Evolutionary conservation across 2,888 invertebrate genomes (phyloP), one percentile per base, ranked within the genome.

Genomic region (Archips crataeganus): DNA sequence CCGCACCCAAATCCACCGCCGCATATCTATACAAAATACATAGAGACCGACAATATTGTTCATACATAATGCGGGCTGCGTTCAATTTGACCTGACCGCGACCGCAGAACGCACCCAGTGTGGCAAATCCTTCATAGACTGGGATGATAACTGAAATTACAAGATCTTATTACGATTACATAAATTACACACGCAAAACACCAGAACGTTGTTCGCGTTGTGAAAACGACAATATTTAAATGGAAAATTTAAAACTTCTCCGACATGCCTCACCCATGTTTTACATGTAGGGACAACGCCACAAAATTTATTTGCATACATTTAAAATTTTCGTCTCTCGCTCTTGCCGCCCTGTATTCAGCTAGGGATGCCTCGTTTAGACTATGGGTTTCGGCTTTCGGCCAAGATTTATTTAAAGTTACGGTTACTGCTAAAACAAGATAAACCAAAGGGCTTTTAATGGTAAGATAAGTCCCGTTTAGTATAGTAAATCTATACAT

Each of bases 241-340:
- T 70, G 57, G 15, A 34, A 63, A 64, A 70, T 57, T 70, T 34
- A 45, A 64, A 70, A 63, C 34, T 70, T 63, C 45, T 9, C 62
- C 15, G 10, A 59, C 70, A 64, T 34, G 70, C 54, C 45, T 34
- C 54, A 49, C 15, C 49, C 61, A 11, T 32, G 15, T 70, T 70
- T 45, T 49, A 54, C 51, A 51, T 71, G 71, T 66, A 60, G 67
- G 72, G 66, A 72, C 72, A 67, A 72, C 70, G 57, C n/a, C 54
- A 47, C 64, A 36, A 72, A 72, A 62, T 63, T 15, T 72, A 72
- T 72, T 72, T 72, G 67, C 72, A 72, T 72, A 62, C 15, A 67
- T 62, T 72, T 54, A 54, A 72, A 72, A 72, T 72, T 72, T 59
- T 70, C 57, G 57, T 62, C 54, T 61, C 65, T 23, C 39, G 8